These are phyloP conservation scores for Halcyon smyrnensis DNA, from an alignment of 2,797 vertebrate species.

Conservation along the genomic window DNA sequence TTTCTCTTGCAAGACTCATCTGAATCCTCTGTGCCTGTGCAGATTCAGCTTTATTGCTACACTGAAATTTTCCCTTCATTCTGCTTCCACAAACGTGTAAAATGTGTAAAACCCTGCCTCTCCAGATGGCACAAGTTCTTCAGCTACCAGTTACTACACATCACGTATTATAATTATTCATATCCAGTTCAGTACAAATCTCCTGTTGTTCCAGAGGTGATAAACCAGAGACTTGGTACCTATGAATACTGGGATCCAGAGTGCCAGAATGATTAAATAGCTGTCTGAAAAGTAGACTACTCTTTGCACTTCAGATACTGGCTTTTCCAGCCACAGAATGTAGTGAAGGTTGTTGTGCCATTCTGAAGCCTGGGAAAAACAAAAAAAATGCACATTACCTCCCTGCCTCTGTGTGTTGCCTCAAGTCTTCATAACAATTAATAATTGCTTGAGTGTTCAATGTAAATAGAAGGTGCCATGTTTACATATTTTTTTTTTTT, in stretches of 20 bases:
- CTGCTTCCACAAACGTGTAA: background rate
- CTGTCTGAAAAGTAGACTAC: background rate
- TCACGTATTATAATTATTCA: background rate
- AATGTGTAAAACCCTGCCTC: background rate
- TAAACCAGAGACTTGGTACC: background rate
- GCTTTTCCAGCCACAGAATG: background rate
- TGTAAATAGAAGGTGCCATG: background rate
- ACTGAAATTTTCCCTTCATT: background rate
- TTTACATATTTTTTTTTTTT: background rate
- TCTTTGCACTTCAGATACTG: background rate
- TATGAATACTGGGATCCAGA: background rate
- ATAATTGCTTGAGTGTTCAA: background rate
- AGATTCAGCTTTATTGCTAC: slow-evolving; percentile 21
- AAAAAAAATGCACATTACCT: background rate
- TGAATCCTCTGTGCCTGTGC: background rate
- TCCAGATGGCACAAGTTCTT: background rate
- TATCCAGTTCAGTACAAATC: background rate
- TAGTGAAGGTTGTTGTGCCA: background rate
- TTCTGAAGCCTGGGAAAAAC: background rate
- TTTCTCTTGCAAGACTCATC: slow-evolving; percentile 30
- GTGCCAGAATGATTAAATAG: background rate
- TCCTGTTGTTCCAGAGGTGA: background rate
- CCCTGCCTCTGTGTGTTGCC: background rate
- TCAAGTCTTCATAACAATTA: background rate
- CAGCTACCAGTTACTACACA: background rate